These are phyloP conservation scores for Phataginus tetradactyla DNA, from an alignment of 2,797 vertebrate species.

Conservation along the genomic window DNA sequence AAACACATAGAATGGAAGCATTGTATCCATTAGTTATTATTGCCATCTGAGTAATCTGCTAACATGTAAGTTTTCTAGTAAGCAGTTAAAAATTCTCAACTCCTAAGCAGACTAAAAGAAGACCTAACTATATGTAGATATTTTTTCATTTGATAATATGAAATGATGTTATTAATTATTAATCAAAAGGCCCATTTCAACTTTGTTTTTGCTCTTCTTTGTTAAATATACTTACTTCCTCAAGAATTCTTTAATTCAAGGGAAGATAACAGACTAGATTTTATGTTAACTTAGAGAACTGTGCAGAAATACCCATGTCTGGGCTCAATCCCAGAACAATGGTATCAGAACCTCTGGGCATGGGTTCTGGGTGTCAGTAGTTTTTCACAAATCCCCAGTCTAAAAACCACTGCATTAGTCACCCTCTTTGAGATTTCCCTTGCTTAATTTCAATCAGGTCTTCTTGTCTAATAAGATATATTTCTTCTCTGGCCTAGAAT, in stretches of 20 bases:
- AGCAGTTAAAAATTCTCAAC: not conserved
- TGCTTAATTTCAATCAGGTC: conserved; percentile 9
- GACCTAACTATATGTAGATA: not conserved
- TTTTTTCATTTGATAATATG: not conserved
- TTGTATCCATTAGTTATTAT: not conserved
- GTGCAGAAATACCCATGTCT: not conserved
- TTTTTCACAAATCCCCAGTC: not conserved
- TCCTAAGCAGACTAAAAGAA: not conserved
- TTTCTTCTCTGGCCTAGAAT: not conserved
- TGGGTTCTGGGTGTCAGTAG: not conserved
- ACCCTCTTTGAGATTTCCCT: not conserved
- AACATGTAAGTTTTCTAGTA: not conserved
- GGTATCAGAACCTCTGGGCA: not conserved
- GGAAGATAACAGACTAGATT: not conserved
- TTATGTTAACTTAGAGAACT: not conserved
- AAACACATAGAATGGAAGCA: not conserved
- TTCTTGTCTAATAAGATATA: not conserved
- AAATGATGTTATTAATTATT: not conserved
- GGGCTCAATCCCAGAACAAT: not conserved
- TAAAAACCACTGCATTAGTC: not conserved
- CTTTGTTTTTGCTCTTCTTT: not conserved
- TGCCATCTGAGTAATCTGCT: not conserved
- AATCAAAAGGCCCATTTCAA: not conserved
- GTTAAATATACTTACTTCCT: conserved; percentile 15
- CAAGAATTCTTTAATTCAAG: not conserved